Evolutionary conservation across 2,888 invertebrate genomes (phyloP), one percentile per base, ranked within the genome.

Genomic region (Ferdinandea cuprea): DNA sequence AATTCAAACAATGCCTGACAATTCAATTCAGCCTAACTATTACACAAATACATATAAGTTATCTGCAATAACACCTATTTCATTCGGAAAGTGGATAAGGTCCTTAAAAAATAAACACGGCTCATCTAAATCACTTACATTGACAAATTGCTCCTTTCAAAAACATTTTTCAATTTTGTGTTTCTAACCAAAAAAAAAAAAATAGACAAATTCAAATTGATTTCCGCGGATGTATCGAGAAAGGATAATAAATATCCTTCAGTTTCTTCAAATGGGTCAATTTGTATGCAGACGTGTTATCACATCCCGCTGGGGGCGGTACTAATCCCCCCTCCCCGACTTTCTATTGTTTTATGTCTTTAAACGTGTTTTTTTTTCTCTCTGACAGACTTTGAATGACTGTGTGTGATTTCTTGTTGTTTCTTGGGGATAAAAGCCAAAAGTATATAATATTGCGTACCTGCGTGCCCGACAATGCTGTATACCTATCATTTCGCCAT

Each of bases 261-360:
- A 80, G 76, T 80, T 74, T 63, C 76, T 52, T 46, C 59, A 76
- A 76, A 76, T 50, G 76, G 76, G 76, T 52, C 80, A 76, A 81
- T 76, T 74, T 80, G 74, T 74, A 80, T 68, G 61, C 65, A 50
- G 37, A 42, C 11, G 37, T 42, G 32, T 42, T 35, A 17, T 9
- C 19, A 21, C 17, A n/a, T 7, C 50, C 28, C 21, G 17, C 11
- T 8, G 25, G 21, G n/a, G 40, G 25, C 40, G n/a, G 44, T 73
- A 44, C 37, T 28, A 15, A 48, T 63, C 56, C 69, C 44, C 19
- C 17, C 76, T 71, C 50, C 59, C 69, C 17, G 50, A 32, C 35
- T 44, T 71, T 65, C 48, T 56, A 74, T 76, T 69, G 68, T 69
- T 25, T 25, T 2, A 25, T 25, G 25, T 80, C 63, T 69, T 50